Conservation (phyloP, 2,888 invertebrate species). For the Neuroscelio doddi region DNA sequence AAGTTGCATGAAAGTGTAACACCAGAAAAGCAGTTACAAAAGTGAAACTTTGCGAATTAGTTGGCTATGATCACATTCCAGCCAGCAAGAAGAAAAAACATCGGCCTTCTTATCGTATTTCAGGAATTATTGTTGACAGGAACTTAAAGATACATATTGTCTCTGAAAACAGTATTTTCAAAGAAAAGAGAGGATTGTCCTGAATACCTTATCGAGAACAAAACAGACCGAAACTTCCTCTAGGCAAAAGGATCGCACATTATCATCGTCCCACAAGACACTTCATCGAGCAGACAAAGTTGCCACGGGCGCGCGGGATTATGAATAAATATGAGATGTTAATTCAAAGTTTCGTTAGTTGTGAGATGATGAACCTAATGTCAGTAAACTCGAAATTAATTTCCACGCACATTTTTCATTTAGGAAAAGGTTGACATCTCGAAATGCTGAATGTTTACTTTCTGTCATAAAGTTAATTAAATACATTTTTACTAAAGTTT, state of each 20-base stretch:
- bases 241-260: slow-evolving; percentile 39
- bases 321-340: slow-evolving; percentile 56
- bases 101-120: slow-evolving; percentile 17
- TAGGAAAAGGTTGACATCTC: not conserved
- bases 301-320: slow-evolving; percentile 32
- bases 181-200: slow-evolving; percentile 44
- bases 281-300: slow-evolving; percentile 33
- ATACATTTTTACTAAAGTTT: no score
- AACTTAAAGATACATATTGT: slow-evolving; percentile 42
- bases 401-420: slow-evolving; percentile 17
- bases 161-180: slow-evolving; percentile 35
- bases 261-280: slow-evolving; percentile 42
- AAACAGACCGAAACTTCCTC: slow-evolving; percentile 42
- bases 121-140: slow-evolving; percentile 36
- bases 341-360: slow-evolving; percentile 45
- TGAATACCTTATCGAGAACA: slow-evolving; percentile 43
- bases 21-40: not conserved
- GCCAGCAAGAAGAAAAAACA: not conserved
- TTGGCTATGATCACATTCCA: not conserved
- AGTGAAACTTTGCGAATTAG: not conserved
- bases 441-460: not conserved
- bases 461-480: no score
- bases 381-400: slow-evolving; percentile 31
- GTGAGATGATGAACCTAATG: slow-evolving; percentile 27
- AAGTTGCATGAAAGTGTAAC: not conserved